Evolutionary conservation across 2,113 vertebrate genomes (phyloP), one percentile per base, ranked within the genome.

Genomic region (Asarcornis scutulata): DNA sequence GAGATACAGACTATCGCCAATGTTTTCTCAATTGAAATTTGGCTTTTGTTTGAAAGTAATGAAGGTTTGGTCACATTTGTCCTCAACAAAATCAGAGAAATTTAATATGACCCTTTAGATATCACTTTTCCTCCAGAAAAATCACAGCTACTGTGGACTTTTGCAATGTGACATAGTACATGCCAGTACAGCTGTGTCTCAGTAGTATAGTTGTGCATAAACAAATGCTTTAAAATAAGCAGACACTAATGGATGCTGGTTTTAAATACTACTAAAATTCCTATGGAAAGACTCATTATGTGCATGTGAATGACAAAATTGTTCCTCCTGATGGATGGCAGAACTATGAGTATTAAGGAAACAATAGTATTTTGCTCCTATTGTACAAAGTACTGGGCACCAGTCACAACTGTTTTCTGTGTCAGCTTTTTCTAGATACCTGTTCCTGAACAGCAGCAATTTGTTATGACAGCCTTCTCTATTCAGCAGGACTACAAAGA

Each of bases 401-500:
- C 46, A 92, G 79, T 86, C 44, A 18, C 64, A 86, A 87, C 74
- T 71, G 44, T 88, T 92, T 34, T 92, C 34, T 55, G 36, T 73
- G 58, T 93, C 79, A 95, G 38, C 64, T 88, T 91, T 91, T 93
- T 89, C 72, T 63, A 83, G 50, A 68, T 97, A 94, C 92, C 92
- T 96, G 91, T 76, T 97, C 86, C 73, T 86, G 83, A 97, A 86
- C 56, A 82, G 94, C 48, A 95, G 89, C 91, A 89, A 88, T 97
- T 97, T 97, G 85, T 97, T 97, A 95, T 97, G 97, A 97, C 94
- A 97, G 91, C 34, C 63, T 91, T 91, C 66, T 68, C 87, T 95
- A 89, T 96, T 97, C 96, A 96, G 76, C 4, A 9, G 56, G 34
- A 78, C 91, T 64, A 31, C 82, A 94, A 93, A 91, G 82, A 80